Base-by-base conservation (phyloP, 1,140 invertebrate species). In the Phthorimaea operculella region DNA sequence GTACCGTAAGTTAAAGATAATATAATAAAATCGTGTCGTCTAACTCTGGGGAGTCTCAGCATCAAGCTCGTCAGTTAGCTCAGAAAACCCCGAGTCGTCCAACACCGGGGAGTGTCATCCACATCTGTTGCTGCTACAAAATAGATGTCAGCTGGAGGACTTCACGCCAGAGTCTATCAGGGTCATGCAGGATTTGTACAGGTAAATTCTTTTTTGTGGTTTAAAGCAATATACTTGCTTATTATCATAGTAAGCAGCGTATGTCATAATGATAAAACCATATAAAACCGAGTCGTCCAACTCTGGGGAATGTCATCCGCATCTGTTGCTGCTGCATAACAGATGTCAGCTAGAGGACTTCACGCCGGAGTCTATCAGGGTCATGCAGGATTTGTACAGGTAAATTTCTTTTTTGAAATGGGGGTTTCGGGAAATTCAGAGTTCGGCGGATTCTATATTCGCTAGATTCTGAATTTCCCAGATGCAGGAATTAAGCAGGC, bases 241-340 rank as follows among this genome's bases (percentile, higher is more conserved):
- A n/a, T n/a, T n/a, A n/a, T n/a, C n/a, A n/a, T n/a, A n/a, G n/a
- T n/a, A n/a, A n/a, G n/a, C n/a, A n/a, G n/a, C n/a, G n/a, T n/a
- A n/a, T n/a, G n/a, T n/a, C n/a, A n/a, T n/a, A n/a, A n/a, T n/a
- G n/a, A n/a, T n/a, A n/a, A n/a, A n/a, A n/a, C n/a, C n/a, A n/a
- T n/a, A n/a, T n/a, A n/a, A n/a, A n/a, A n/a, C n/a, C n/a, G 80
- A 79, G 52, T 76, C 66, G 0, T 67, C 66, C 0, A 51, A 52
- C 12, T 62, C 55, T 9, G 72, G 70, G 0, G 92, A 94, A 68
- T 90, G 91, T 79, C 91, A 92, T 74, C 93, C 93, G 4, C 92
- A 94, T 69, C 74, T 94, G 53, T 76, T 95, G 18, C 90, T 95
- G 72, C 74, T 95, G 5, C 92, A 95, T 47, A 95, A 94, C 76